These are phyloP conservation scores for Ursus arctos DNA, from an alignment of 2,113 vertebrate genomes.

Conservation along the genomic window DNA sequence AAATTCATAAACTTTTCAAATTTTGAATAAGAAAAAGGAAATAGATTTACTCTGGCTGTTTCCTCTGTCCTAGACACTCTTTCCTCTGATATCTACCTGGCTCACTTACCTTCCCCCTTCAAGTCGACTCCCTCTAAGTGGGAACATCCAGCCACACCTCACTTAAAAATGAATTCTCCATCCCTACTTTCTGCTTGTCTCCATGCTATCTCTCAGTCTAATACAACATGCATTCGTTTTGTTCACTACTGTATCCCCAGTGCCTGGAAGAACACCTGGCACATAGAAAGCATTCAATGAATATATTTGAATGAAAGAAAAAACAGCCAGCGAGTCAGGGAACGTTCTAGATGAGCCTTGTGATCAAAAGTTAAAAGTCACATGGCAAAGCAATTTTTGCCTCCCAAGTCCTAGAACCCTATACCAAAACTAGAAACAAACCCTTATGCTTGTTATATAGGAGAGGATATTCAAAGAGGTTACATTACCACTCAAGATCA, in stretches of 20 bases:
- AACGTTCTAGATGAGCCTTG: neutral
- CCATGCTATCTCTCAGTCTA: neutral
- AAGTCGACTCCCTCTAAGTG: neutral
- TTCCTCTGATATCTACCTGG: neutral
- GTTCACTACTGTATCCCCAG: neutral
- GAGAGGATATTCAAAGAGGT: neutral
- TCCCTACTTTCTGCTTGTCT: neutral
- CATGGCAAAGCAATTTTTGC: neutral
- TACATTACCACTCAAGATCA: neutral
- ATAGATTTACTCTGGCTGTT: neutral
- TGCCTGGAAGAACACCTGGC: neutral
- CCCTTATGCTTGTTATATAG: neutral
- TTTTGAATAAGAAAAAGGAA: constrained; percentile 6
- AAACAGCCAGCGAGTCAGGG: neutral
- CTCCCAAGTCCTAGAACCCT: neutral
- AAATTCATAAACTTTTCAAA: neutral
- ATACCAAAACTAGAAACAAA: neutral
- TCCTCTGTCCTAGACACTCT: neutral
- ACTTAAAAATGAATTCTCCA: neutral
- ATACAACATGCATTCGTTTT: neutral
- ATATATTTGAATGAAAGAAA: neutral
- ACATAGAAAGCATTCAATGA: neutral
- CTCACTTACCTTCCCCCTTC: neutral
- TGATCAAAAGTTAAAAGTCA: neutral
- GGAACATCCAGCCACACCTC: neutral